Evolutionary conservation across 2,797 vertebrate species (phyloP).

Genomic region (Artibeus jamaicensis): DNA sequence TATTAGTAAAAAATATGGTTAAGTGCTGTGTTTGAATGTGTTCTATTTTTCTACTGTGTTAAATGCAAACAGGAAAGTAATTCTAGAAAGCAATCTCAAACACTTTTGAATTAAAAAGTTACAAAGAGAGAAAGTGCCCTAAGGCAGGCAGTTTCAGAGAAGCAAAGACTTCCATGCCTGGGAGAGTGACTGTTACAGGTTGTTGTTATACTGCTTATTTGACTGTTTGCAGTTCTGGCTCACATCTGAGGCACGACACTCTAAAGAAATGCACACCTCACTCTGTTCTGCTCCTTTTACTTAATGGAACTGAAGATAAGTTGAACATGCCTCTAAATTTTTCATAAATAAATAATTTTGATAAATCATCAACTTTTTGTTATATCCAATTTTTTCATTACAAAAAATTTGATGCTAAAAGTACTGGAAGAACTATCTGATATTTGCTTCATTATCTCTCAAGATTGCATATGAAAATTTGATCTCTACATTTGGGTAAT

Average conservation of each 20-base stretch:
- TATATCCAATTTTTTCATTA: constrained; percentile 10
- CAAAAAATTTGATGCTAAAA: constrained; percentile 24
- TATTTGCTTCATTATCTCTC: constrained; percentile 6
- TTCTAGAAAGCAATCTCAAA: constrained; percentile 42
- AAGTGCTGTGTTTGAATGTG: neutral
- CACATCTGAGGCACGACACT: neutral
- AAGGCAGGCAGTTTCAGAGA: constrained; percentile 31
- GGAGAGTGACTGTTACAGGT: neutral
- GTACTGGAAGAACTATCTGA: neutral
- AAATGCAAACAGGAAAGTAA: constrained; percentile 40
- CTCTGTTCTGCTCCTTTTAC: constrained; percentile 10
- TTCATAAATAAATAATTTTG: constrained; percentile 11
- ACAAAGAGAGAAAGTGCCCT: neutral
- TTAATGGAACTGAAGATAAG: neutral
- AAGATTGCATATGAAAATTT: constrained; percentile 8
- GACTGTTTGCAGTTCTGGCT: neutral
- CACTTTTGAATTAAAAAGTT: constrained; percentile 47
- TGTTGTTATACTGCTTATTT: neutral
- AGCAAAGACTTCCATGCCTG: neutral
- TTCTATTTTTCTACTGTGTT: constrained; percentile 37
- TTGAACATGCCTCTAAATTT: neutral
- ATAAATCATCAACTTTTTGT: constrained; percentile 27
- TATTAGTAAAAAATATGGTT: constrained; percentile 43
- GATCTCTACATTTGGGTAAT: neutral
- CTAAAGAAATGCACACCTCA: neutral